Conservation (phyloP, 2,888 invertebrate species). For the Prosapia bicincta region DNA sequence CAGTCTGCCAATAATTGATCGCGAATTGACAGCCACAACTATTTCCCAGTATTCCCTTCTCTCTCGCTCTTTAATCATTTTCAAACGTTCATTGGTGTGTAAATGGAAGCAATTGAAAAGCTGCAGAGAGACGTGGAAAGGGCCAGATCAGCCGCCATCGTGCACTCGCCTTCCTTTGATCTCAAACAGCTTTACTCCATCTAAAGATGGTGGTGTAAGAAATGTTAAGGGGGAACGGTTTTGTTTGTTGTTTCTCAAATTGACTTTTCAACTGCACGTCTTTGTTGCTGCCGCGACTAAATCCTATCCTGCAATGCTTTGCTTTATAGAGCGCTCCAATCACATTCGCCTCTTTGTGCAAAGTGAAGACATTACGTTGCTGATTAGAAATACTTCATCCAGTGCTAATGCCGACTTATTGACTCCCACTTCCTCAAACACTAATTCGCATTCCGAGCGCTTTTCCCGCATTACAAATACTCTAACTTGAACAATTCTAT, state of each 20-base stretch:
- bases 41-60: not conserved
- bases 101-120: constrained; percentile 25
- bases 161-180: constrained; percentile 6
- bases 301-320: not conserved
- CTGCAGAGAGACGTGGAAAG: not conserved
- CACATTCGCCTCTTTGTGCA: not conserved
- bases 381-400: constrained; percentile 2
- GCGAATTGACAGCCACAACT: not conserved
- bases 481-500: too few relatives aligned
- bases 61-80: constrained; percentile 20
- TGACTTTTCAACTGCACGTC: constrained; percentile 17
- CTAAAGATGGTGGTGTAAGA: constrained; percentile 11
- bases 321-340: not conserved
- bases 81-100: constrained; percentile 20
- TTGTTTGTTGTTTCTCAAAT: constrained; percentile 22
- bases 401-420: not conserved
- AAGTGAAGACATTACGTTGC: not conserved
- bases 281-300: not conserved
- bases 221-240: not conserved
- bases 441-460: not conserved
- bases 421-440: not conserved
- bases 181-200: constrained; percentile 4
- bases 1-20: not conserved
- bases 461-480: not conserved
- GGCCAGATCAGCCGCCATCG: not conserved